A percentile compares a stretch with the other conserved stretches of the same genome.
Conservation (phyloP, 2,797 vertebrate species). For the Mormyrus hasselquistii region DNA sequence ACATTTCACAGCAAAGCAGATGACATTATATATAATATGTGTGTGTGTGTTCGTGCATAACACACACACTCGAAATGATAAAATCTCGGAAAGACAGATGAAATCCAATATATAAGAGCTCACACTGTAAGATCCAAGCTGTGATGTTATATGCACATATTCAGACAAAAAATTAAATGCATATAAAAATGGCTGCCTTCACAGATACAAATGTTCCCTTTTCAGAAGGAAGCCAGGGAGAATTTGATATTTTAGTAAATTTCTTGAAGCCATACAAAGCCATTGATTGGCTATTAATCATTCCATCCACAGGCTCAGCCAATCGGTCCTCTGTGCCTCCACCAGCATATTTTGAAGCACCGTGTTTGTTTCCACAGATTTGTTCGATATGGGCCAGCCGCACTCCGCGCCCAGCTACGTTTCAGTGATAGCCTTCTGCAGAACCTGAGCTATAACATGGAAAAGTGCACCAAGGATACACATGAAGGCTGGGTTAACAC, state of each 20-base stretch:
- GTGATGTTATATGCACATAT: not conserved
- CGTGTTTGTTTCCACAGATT: constrained; percentile 13
- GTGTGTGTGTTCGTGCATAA: not conserved
- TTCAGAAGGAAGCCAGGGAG: constrained; percentile 11
- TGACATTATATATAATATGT: not conserved
- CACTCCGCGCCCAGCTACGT: constrained; percentile 14
- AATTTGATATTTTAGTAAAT: constrained; percentile 10
- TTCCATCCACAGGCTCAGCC: constrained; percentile 2
- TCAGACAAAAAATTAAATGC: not conserved
- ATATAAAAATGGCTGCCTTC: not conserved
- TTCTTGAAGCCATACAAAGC: constrained; percentile 23
- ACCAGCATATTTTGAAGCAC: constrained; percentile 16
- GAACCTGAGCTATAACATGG: not conserved
- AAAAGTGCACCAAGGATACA: not conserved
- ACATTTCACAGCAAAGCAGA: not conserved
- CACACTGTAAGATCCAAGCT: not conserved
- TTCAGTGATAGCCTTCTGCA: not conserved
- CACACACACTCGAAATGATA: not conserved
- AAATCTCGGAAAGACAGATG: not conserved
- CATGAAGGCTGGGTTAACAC: not conserved
- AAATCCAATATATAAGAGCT: not conserved
- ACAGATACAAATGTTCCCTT: not conserved
- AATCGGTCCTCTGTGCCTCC: constrained; percentile 1
- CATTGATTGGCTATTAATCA: constrained; percentile 27
- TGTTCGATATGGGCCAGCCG: not conserved